Base-by-base conservation (phyloP, 2,888 invertebrate species). In the Drosophila parthenogenetica region DNA sequence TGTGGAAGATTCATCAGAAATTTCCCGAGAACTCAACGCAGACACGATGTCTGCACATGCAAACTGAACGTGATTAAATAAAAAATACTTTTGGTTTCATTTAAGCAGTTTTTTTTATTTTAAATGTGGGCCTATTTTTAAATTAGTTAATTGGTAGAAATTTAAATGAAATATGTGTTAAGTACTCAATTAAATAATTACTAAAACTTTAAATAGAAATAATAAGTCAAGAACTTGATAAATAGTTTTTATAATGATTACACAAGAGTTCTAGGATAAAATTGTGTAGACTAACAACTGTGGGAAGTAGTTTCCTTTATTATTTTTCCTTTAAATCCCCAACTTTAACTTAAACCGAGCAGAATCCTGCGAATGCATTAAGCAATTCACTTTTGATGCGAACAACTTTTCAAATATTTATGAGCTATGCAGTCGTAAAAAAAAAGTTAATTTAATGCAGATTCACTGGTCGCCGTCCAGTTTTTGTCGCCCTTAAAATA, bases 21-120 rank as follows among this genome's bases (percentile, higher is more conserved):
- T 29, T 49, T 5, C 14, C 29, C 46, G 49, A 66, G 40, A 64
- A 59, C 43, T 42, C 46, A 40, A 17, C 14, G 63, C 54, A 86
- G 89, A 86, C 81, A 62, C 54, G 49, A 61, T 76, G 81, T 81
- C 81, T 79, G 77, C 83, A 53, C 79, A 88, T 82, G 73, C 65
- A 51, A 67, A 37, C 17, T 39, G 39, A 50, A 58, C 53, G 73
- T 78, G 61, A 61, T 58, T 14, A n/a, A 45, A 8, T 11, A 45
- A 2, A 25, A 25, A 14, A 35, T 22, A 13, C 19, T 14, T 25
- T 37, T 35, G 32, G n/a, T n/a, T 43, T 19, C n/a, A 17, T 17
- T 16, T n/a, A 54, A 16, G 14, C 25, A 29, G 5, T 16, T n/a
- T 19, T 51, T 51, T 1, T 29, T 10, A 14, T 7, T 1, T 1